phyloP scores from a whole-genome alignment of 2,888 invertebrate species.

The Ormia ochracea region DNA sequence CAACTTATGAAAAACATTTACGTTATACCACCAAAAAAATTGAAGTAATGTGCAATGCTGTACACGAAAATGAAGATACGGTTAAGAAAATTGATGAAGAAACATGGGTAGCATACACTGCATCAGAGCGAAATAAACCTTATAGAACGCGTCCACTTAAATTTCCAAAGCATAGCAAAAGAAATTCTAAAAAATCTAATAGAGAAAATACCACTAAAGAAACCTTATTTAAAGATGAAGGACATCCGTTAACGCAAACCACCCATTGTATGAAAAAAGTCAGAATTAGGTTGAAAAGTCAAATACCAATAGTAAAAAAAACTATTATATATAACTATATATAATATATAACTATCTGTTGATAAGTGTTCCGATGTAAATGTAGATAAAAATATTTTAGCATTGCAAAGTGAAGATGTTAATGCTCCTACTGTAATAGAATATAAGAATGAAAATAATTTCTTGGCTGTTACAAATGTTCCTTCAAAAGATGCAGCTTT shows the following conservation, averaged over 20 bases:
- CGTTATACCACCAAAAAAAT: not conserved
- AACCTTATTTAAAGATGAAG: not conserved
- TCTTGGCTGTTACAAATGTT: not conserved
- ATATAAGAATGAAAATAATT: not conserved
- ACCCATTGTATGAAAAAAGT: constrained; percentile 37
- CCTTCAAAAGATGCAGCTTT: not conserved
- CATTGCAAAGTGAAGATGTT: not conserved
- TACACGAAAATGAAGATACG: not conserved
- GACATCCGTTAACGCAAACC: constrained; percentile 20
- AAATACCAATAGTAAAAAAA: not conserved
- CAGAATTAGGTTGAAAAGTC: constrained; percentile 8
- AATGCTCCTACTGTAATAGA: not conserved
- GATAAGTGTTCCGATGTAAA: not conserved
- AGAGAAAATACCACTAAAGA: not conserved
- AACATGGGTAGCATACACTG: not conserved
- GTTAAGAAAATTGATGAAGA: not conserved
- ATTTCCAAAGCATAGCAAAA: constrained; percentile 21
- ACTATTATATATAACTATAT: no score
- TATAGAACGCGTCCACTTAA: constrained; percentile 30
- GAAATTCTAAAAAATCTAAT: not conserved
- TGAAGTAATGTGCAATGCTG: constrained; percentile 31
- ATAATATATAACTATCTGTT: no score
- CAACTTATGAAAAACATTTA: constrained; percentile 32
- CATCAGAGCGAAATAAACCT: not conserved
- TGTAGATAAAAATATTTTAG: constrained; percentile 28